Evolutionary conservation across 2,888 invertebrate genomes (phyloP), one percentile per base, ranked within the genome.

Genomic region (Torymus texanus): DNA sequence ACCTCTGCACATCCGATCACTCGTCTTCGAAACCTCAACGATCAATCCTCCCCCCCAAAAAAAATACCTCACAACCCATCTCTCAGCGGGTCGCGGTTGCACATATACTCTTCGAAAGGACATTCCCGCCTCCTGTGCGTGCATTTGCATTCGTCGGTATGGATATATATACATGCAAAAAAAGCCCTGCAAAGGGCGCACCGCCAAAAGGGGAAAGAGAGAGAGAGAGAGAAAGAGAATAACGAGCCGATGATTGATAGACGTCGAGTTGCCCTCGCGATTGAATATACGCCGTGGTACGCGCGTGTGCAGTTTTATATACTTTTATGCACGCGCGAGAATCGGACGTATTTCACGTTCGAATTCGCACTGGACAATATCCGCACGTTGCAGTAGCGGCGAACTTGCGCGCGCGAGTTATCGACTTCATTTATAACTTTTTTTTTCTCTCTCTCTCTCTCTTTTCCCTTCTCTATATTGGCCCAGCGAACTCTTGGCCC

Each of bases 351-450:
- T 65, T 66, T 59, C 59, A 59, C 61, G 70, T 58, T 53, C 29
- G 61, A 75, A 67, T 67, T 70, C 50, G 41, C 50, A 18, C 24
- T 59, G 59, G 66, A 66, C 67, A 59, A 58, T 41, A 41, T 72
- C 63, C 56, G n/a, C n/a, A 16, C 2, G 24, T 58, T 8, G 21
- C 41, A 21, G 21, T 21, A 21, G 61, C 10, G 5, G 55, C 24
- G 2, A 66, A 21, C 51, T 61, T 56, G 29, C 21, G 51, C 29
- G 24, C n/a, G 50, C 53, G 74, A 71, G 75, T 71, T 61, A 79
- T 75, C 70, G 79, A 71, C 71, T 75, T 79, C 70, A 75, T 79
- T 79, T 79, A 59, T 75, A 70, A 75, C 24, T 55, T 71, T 74
- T 78, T 63, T 78, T 21, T 72, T 51, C 55, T 53, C 0, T 58